Evolutionary conservation across 2,888 invertebrate genomes (phyloP), one percentile per base, ranked within the genome.

Genomic region (Fragum sueziense): DNA sequence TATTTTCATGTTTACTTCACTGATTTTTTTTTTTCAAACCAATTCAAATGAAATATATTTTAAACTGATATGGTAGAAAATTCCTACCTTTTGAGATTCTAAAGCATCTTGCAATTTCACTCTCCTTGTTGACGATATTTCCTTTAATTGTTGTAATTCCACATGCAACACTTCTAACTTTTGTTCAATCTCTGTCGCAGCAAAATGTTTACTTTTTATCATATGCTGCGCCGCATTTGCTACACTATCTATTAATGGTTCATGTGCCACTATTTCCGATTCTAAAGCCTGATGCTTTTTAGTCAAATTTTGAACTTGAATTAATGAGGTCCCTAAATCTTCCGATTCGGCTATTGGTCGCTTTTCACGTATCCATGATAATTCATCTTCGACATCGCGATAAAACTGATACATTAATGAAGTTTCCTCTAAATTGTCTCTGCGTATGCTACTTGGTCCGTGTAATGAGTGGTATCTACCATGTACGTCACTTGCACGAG

Each of bases 221-320:
- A 98, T 96, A 86, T 96, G 95, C 7, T 95, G 94, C 0, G 97
- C 97, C 79, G 97, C 95, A 20, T 95, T 95, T 0, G 96, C 94
- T 0, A 98, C 94, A 0, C 96, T 95, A 7, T 95, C 95, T 6
- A 98, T 96, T 0, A 97, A 95, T 0, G 97, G 96, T 92, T 98
- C 98, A 89, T 97, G 96, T 0, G 97, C 96, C 14, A 96, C 94
- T 11, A 98, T 94, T 92, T 99, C 98, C 0, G 97, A 96, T 92
- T 99, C 98, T 47, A 99, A 92, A 0, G 96, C 96, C 91, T 94
- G 96, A 91, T 99, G 98, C 93, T 98, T 98, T 94, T 99, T 99
- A 90, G 97, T 96, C 61, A 98, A 94, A 75, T 96, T 96, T 91
- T 98, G 97, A 0, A 98, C 97, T 20, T 97, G 96, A 0, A 95